Percentiles rank a stretch among this genome's conserved stretches.
Conservation (phyloP, 2,888 invertebrate genomes). For the Napeogenes inachia region DNA sequence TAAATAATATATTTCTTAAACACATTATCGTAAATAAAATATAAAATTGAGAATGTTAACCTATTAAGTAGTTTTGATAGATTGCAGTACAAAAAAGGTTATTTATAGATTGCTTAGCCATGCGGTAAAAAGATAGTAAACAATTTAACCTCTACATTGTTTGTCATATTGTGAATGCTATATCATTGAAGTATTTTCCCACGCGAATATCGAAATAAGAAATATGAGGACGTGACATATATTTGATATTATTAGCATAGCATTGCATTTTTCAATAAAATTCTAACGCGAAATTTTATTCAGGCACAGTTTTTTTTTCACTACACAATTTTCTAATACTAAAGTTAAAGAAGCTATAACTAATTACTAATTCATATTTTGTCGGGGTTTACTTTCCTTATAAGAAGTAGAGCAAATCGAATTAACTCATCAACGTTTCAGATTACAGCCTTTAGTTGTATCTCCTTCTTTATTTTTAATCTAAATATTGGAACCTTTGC, state of each 20-base stretch:
- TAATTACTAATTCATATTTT: background rate
- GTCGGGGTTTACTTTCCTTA: background rate
- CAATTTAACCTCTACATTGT: slow-evolving; percentile 18
- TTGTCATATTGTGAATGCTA: slow-evolving; percentile 14
- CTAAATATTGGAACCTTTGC: no score
- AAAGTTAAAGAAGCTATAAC: background rate
- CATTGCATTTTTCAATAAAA: no score
- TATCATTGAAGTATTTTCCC: no score
- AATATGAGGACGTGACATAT: no score
- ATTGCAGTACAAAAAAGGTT: background rate
- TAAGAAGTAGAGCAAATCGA: background rate
- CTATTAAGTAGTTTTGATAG: background rate
- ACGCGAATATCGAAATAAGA: no score
- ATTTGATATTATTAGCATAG: no score
- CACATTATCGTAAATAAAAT: no score
- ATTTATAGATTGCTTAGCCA: slow-evolving; percentile 13
- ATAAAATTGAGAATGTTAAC: no score
- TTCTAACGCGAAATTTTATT: no score
- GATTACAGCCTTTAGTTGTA: background rate
- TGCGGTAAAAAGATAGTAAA: slow-evolving; percentile 19
- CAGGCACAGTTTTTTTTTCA: background rate
- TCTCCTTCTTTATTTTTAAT: no score
- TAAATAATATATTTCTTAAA: no score
- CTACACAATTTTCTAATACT: background rate
- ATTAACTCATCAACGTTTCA: slow-evolving; percentile 1